Evolutionary conservation across 2,888 invertebrate genomes (phyloP), one percentile per base, ranked within the genome.

Genomic region (Aphodius sticticus): DNA sequence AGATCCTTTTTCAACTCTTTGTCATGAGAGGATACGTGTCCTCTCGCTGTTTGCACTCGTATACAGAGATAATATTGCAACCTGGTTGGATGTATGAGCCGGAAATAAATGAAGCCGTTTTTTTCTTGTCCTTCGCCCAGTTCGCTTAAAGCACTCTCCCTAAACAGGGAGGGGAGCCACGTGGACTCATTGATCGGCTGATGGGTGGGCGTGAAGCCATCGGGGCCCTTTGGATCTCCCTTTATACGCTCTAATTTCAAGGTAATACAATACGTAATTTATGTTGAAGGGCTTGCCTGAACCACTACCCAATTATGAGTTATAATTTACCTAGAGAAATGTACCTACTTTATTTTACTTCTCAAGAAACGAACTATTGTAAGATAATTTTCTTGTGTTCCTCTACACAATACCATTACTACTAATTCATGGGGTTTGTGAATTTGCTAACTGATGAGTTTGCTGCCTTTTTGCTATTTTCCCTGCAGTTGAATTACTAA

Each of bases 281-380:
- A 26, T 26, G 26, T 1, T 53, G 53, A 53, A 53, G 53, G 53
- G 53, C 53, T 53, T 53, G 53, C 26, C 26, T 26, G 2, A 26
- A 26, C 26, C 26, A 3, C 26, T 3, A 26, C 26, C 26, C 26
- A 26, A 26, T 26, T 26, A 26, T 26, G 2, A 26, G 26, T 26
- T 26, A n/a, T 26, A 26, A 26, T 26, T 26, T 26, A 26, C 26
- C 26, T 26, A 2, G 1, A 26, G 26, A 3, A n/a, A n/a, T n/a
- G n/a, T n/a, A n/a, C n/a, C n/a, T 69, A n/a, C 69, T 69, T 69
- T 69, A 69, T 69, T 69, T 69, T 69, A 69, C 69, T 69, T 69
- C 26, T 1, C 26, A 26, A 26, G 26, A 26, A 26, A 3, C 1
- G 3, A 26, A 26, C 26, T 26, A 26, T 26, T 26, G 2, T 26